Evolutionary conservation across 1,140 invertebrate genomes (phyloP).

Genomic region (Parapsyche elsis): DNA sequence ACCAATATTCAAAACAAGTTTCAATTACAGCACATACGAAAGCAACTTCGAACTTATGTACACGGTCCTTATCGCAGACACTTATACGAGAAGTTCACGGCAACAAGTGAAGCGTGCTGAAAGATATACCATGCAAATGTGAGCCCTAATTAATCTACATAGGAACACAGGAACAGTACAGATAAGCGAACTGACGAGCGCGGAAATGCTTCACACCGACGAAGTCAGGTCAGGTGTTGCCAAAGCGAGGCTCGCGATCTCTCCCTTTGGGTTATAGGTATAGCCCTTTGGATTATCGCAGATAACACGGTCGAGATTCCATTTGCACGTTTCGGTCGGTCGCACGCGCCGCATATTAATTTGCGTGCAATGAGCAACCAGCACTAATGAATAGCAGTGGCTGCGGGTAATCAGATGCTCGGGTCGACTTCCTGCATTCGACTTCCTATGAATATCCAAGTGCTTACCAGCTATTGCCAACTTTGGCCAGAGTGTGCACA

Average conservation of each 20-base stretch:
- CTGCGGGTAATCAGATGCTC: slow-evolving; percentile 30
- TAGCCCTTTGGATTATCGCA: slow-evolving; percentile 25
- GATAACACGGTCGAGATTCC: slow-evolving; percentile 30
- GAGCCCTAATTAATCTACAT: slow-evolving; percentile 11
- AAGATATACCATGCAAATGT: slow-evolving; percentile 2
- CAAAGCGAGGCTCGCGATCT: too few species aligned
- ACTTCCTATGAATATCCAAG: slow-evolving; percentile 18
- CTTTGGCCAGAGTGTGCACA: too few species aligned
- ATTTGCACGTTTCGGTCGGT: slow-evolving; percentile 31
- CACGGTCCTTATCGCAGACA: not conserved
- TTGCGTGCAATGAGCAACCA: slow-evolving; percentile 40
- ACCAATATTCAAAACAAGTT: too few species aligned
- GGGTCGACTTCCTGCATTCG: slow-evolving; percentile 33
- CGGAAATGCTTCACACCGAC: too few species aligned
- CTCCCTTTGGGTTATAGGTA: slow-evolving; percentile 21
- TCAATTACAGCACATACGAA: too few species aligned
- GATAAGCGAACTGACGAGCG: too few species aligned
- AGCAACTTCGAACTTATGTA: too few species aligned
- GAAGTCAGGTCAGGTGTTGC: too few species aligned
- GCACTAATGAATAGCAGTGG: slow-evolving; percentile 38
- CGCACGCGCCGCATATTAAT: slow-evolving; percentile 39
- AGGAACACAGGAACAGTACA: not conserved
- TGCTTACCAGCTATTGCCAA: not conserved
- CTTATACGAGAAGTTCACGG: not conserved
- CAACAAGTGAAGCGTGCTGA: not conserved